phyloP scores from a whole-genome alignment of 2,888 invertebrate genomes.

The Scaptomyza tumidula region DNA sequence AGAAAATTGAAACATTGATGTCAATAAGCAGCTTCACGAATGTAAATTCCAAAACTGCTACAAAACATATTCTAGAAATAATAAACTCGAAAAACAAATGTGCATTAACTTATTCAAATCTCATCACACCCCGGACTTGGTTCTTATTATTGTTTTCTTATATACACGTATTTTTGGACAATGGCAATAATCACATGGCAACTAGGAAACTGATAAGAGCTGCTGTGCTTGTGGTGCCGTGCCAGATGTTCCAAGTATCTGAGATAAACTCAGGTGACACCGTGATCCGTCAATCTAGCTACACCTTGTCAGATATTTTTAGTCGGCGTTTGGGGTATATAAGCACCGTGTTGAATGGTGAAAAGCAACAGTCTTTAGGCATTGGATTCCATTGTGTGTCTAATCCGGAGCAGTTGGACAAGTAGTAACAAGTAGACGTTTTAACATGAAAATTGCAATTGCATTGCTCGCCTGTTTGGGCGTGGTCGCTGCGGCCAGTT shows the following conservation, averaged over 20 bases:
- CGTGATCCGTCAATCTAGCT: constrained; percentile 20
- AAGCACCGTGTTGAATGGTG: constrained; percentile 16
- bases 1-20: constrained; percentile 62
- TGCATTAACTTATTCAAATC: constrained; percentile 34
- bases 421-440: constrained; percentile 22
- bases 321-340: constrained; percentile 37
- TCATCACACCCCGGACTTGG: constrained; percentile 19
- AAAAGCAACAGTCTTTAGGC: constrained; percentile 73
- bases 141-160: constrained; percentile 1
- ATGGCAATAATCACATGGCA: constrained; percentile 34
- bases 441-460: constrained; percentile 76
- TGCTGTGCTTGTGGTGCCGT: constrained; percentile 1
- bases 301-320: constrained; percentile 17
- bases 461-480: constrained; percentile 77
- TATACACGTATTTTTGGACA: not conserved
- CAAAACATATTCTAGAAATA: constrained; percentile 68
- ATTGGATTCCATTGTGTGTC: constrained; percentile 62
- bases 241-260: constrained; percentile 42
- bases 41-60: constrained; percentile 50
- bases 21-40: constrained; percentile 65
- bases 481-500: constrained; percentile 65
- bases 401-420: constrained; percentile 64
- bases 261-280: constrained; percentile 50
- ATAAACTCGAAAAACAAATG: constrained; percentile 55
- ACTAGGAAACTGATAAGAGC: constrained; percentile 44